phyloP scores from a whole-genome alignment of 2,113 vertebrate species.

The Mesocricetus auratus region DNA sequence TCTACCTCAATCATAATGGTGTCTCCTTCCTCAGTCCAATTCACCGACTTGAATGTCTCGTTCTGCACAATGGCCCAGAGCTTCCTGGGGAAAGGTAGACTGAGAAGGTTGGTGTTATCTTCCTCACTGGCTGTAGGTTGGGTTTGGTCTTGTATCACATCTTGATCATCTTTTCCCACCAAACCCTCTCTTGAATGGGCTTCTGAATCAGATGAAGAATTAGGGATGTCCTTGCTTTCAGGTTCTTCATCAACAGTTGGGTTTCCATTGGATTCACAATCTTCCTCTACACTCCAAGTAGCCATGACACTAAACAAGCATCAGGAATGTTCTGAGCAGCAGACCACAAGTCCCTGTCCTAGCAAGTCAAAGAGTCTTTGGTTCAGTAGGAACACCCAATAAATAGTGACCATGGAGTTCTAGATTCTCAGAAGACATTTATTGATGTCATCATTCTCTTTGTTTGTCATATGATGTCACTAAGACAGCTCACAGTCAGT shows the following conservation, averaged over 20 bases:
- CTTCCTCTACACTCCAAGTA: accelerated
- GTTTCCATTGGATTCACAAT: accelerated
- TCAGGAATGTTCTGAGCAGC: neutral
- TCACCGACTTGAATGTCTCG: neutral
- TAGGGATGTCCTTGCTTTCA: neutral
- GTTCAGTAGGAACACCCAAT: neutral
- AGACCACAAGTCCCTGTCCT: neutral
- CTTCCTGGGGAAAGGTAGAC: constrained; percentile 63
- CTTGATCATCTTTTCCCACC: accelerated
- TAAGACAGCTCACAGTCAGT: neutral
- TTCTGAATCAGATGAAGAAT: accelerated
- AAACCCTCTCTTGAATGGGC: neutral
- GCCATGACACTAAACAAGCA: neutral
- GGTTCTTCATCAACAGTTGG: neutral
- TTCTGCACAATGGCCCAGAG: constrained; percentile 59
- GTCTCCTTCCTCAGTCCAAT: constrained; percentile 34
- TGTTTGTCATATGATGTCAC: neutral
- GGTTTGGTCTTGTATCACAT: accelerated
- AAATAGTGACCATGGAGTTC: neutral
- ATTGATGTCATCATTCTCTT: neutral
- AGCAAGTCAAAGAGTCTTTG: neutral
- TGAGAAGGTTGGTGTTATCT: accelerated
- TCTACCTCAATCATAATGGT: neutral
- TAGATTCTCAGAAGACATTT: neutral
- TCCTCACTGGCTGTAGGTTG: accelerated